phyloP scores from a whole-genome alignment of 2,113 vertebrate species.

The Mustelus asterias region DNA sequence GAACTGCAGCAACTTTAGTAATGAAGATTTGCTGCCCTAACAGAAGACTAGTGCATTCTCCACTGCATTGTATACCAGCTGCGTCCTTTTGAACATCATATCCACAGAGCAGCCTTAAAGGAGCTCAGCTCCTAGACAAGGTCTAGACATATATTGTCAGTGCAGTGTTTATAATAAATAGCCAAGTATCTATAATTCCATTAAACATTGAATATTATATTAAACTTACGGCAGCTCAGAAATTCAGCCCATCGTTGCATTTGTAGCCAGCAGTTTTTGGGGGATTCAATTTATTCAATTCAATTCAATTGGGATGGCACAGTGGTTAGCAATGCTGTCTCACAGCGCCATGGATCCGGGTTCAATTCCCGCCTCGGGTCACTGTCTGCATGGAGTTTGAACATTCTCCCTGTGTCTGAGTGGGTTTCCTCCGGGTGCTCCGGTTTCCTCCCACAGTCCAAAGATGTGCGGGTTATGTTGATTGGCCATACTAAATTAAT shows the following conservation, averaged over 20 bases:
- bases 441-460: no score
- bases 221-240: not conserved
- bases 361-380: no score
- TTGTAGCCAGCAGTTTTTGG: not conserved
- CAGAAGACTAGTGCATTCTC: not conserved
- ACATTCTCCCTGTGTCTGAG: no score
- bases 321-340: no score
- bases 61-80: not conserved
- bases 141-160: no score
- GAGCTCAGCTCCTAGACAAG: not conserved
- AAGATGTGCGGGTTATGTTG: no score
- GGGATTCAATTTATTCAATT: not conserved
- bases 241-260: not conserved
- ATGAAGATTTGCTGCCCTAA: not conserved
- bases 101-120: not conserved
- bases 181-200: not conserved
- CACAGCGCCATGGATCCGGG: no score
- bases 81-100: not conserved
- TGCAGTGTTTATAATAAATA: not conserved
- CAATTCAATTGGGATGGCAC: no score
- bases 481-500: no score
- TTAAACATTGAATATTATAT: not conserved
- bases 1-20: not conserved
- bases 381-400: no score
- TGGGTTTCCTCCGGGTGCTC: no score